Conservation (phyloP, 2,888 invertebrate genomes). For the Heliconius erato region DNA sequence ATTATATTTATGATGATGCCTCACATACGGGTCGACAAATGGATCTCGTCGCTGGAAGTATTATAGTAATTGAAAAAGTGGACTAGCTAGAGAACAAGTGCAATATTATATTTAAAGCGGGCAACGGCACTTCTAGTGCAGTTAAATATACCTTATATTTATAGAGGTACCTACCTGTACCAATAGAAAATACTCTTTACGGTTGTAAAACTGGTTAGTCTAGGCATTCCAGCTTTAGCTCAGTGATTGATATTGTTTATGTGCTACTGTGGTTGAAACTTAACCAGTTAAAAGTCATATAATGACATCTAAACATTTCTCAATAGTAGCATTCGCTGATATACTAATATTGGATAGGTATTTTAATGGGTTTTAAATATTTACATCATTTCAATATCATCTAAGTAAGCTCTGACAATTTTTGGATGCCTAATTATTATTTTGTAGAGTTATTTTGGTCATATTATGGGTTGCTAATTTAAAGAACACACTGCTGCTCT, state of each 20-base stretch:
- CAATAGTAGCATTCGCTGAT: background rate
- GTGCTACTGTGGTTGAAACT: constrained; percentile 21
- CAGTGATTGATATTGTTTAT: constrained; percentile 45
- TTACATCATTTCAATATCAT: background rate
- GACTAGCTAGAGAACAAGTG: constrained; percentile 43
- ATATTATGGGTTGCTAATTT: background rate
- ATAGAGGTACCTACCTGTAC: constrained; percentile 43
- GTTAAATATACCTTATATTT: constrained; percentile 47
- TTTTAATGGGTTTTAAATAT: background rate
- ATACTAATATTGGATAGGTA: background rate
- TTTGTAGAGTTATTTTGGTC: background rate
- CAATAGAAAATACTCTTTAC: constrained; percentile 50
- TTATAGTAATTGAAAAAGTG: constrained; percentile 77
- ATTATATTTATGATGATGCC: constrained; percentile 71
- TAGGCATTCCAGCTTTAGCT: constrained; percentile 31
- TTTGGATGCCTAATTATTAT: background rate
- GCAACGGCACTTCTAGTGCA: constrained; percentile 64
- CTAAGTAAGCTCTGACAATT: background rate
- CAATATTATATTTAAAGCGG: constrained; percentile 57
- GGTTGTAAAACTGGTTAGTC: constrained; percentile 66
- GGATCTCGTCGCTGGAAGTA: constrained; percentile 64
- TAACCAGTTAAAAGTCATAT: background rate
- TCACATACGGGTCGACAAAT: constrained; percentile 70
- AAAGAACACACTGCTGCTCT: background rate
- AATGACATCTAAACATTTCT: background rate